Percentiles rank a stretch among this genome's conserved stretches.
Evolutionary conservation across 1,140 invertebrate species (phyloP).

Genomic region (Bombus difficillimus): DNA sequence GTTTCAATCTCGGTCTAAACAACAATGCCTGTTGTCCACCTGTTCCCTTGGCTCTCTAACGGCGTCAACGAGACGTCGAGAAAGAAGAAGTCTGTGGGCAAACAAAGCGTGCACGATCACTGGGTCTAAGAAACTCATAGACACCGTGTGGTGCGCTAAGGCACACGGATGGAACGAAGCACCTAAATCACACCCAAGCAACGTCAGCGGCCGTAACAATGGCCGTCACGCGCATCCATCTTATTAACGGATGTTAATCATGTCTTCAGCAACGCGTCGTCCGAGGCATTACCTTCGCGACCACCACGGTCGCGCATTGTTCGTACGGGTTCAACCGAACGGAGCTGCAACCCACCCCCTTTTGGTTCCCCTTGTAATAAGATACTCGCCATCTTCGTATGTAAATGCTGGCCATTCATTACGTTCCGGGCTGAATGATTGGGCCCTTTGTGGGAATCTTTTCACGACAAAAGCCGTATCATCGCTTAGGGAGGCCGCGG

Average conservation of each 20-base stretch:
- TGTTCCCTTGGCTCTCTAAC: background rate
- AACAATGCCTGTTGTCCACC: constrained; percentile 13
- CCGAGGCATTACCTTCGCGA: constrained; percentile 78
- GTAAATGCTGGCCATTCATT: constrained; percentile 83
- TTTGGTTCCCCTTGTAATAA: constrained; percentile 79
- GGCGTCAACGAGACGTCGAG: constrained; percentile 22
- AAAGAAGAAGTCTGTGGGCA: constrained; percentile 32
- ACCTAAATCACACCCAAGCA: constrained; percentile 71
- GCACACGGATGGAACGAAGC: constrained; percentile 40
- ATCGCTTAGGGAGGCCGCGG: constrained; percentile 64
- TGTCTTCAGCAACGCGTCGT: constrained; percentile 82
- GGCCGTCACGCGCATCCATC: constrained; percentile 79
- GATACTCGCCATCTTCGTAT: constrained; percentile 83
- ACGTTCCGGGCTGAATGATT: constrained; percentile 81
- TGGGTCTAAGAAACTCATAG: constrained; percentile 46
- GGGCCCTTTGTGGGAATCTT: constrained; percentile 78
- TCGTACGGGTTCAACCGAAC: constrained; percentile 61
- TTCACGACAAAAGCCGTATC: constrained; percentile 78
- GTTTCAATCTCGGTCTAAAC: background rate
- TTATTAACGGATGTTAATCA: constrained; percentile 84
- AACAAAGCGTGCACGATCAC: constrained; percentile 49
- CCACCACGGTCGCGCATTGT: constrained; percentile 79
- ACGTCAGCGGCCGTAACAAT: constrained; percentile 79
- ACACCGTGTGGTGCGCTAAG: constrained; percentile 15
- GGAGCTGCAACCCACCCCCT: constrained; percentile 69